phyloP scores from a whole-genome alignment of 2,797 vertebrate genomes.

The Distichodus sexfasciatus region DNA sequence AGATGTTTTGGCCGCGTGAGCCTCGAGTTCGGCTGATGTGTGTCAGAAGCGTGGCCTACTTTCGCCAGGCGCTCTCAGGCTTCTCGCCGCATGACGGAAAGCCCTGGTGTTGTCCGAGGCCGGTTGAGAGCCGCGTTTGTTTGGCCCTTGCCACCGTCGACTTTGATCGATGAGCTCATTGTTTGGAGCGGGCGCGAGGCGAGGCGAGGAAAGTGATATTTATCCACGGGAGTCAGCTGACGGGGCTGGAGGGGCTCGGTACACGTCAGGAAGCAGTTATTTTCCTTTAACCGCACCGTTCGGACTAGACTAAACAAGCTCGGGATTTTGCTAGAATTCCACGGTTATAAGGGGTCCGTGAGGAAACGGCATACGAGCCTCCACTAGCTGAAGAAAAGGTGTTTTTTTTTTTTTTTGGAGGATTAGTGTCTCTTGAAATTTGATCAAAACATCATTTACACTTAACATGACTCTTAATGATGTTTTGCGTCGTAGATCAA shows the following conservation, averaged over 20 bases:
- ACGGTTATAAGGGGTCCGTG: not conserved
- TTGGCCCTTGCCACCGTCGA: not conserved
- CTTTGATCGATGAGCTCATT: constrained; percentile 27
- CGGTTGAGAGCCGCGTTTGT: constrained; percentile 23
- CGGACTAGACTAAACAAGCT: not conserved
- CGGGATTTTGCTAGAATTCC: not conserved
- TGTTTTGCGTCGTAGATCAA: too few species aligned
- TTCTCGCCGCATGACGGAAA: constrained; percentile 18
- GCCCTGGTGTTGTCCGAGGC: not conserved
- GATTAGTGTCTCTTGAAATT: too few species aligned
- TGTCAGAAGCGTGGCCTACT: constrained; percentile 34
- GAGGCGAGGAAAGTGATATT: not conserved
- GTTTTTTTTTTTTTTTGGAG: too few species aligned
- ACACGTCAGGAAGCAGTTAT: not conserved
- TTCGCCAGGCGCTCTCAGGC: not conserved
- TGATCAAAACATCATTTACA: too few species aligned
- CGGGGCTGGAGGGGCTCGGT: not conserved
- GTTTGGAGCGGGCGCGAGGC: not conserved
- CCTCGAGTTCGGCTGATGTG: constrained; percentile 16
- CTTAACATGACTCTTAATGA: too few species aligned
- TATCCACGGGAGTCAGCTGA: constrained; percentile 12
- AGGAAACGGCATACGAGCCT: not conserved
- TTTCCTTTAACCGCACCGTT: not conserved
- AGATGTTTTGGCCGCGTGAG: constrained; percentile 54
- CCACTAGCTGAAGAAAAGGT: not conserved